Base-by-base conservation (phyloP, 2,113 vertebrate genomes). In the Naja naja region DNA sequence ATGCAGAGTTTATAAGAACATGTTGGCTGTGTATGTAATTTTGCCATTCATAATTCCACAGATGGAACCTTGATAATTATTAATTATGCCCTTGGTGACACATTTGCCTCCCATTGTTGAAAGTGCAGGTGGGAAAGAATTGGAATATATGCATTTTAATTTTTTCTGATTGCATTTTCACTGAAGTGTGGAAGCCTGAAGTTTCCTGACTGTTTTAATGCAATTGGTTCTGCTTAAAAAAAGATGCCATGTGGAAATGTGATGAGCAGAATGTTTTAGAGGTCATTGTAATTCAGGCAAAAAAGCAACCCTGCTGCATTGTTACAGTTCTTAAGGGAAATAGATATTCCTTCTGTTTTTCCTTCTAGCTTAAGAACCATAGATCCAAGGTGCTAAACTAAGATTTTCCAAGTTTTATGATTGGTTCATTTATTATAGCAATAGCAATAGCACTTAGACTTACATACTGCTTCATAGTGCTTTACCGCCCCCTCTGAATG, bases 41-140 rank as follows among this genome's bases (percentile, higher is more conserved):
- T 97, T 97, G 96, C 94, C 94, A 97, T 97, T 97, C 97, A 94
- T 86, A 91, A 94, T 97, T 96, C 96, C 93, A 95, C 93, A 97
- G 93, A 95, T 53, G 94, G 94, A 97, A 92, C 94, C 91, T 86
- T 96, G 93, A 96, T 97, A 96, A 97, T 96, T 94, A 95, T 93
- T 97, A 96, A 97, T 96, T 94, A 95, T 93, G 96, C 94, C 94
- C 92, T 90, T 92, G 93, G 92, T 64, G 85, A 97, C n/a, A 0
- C 86, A 91, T 94, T 97, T 95, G 85, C 95, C 94, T 96, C 93
- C 93, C 89, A 90, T 92, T 96, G 94, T 94, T 96, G 93, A 90
- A 47, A 18, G 39, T 8, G 56, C 25, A 96, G 96, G 74, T 89
- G 81, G 45, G 85, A 25, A 95, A 94, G 91, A 96, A 96, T 94